Evolutionary conservation across 2,888 invertebrate species (phyloP).

Genomic region (Drosophila infuscata): DNA sequence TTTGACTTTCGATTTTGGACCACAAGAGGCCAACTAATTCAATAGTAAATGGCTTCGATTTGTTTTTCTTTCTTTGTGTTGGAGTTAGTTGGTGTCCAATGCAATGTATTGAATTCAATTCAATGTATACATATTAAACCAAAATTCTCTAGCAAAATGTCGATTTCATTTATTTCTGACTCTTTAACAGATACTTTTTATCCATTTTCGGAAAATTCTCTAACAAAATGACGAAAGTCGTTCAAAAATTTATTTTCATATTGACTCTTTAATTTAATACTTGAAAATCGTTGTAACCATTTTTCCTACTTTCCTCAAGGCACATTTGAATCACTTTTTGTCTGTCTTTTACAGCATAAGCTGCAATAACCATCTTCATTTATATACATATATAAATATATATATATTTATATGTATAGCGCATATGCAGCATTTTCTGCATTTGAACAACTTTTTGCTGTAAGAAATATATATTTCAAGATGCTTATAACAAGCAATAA

Average conservation of each 20-base stretch:
- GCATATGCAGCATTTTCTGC: slow-evolving; percentile 62
- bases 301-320: slow-evolving; percentile 9
- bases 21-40: slow-evolving; percentile 44
- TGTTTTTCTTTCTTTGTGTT: not conserved
- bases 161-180: not conserved
- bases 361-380: slow-evolving; percentile 31
- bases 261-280: slow-evolving; percentile 1
- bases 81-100: not conserved
- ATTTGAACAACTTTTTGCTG: slow-evolving; percentile 42
- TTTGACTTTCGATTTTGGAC: slow-evolving; percentile 35
- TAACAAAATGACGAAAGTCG: not conserved
- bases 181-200: slow-evolving; percentile 7
- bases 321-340: slow-evolving; percentile 20
- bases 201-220: not conserved
- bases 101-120: too few relatives aligned
- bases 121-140: not conserved
- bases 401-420: slow-evolving; percentile 11
- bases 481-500: slow-evolving; percentile 49
- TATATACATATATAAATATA: slow-evolving; percentile 8
- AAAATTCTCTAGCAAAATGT: not conserved
- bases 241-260: slow-evolving; percentile 8
- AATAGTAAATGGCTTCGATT: slow-evolving; percentile 17
- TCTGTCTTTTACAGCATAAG: slow-evolving; percentile 30
- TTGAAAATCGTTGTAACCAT: slow-evolving; percentile 18
- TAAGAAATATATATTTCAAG: slow-evolving; percentile 14